phyloP scores from a whole-genome alignment of 2,888 invertebrate genomes.

The Eugnorisma glareosa region DNA sequence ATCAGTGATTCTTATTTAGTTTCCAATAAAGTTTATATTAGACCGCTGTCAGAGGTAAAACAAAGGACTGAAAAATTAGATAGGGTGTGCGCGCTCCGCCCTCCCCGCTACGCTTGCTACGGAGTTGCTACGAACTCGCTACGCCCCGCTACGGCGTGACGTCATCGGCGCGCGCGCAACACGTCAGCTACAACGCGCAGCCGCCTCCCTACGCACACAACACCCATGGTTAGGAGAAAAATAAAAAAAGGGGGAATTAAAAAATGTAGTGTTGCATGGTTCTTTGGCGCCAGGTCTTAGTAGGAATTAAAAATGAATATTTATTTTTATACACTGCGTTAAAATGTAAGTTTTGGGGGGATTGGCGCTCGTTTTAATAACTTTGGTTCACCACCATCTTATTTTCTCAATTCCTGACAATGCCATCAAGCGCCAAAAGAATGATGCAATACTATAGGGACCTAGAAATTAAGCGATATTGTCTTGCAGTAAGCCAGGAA shows the following conservation, averaged over 20 bases:
- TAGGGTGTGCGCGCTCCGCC: constrained; percentile 57
- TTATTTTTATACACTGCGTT: neutral
- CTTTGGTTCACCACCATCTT: neutral
- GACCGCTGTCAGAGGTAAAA: neutral
- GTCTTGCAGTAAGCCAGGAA: neutral
- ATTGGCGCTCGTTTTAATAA: neutral
- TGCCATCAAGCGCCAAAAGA: neutral
- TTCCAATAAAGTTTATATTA: neutral
- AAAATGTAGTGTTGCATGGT: constrained; percentile 24
- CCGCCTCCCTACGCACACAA: constrained; percentile 86
- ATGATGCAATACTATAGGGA: constrained; percentile 17
- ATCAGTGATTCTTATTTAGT: neutral
- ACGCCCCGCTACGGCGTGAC: constrained; percentile 55
- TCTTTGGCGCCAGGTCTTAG: neutral
- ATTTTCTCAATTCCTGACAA: neutral
- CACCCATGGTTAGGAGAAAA: constrained; percentile 69
- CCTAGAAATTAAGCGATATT: constrained; percentile 28
- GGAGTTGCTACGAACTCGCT: constrained; percentile 45
- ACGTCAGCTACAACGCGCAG: constrained; percentile 89
- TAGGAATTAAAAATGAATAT: neutral
- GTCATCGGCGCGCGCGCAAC: constrained; percentile 80
- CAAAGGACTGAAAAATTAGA: constrained; percentile 23
- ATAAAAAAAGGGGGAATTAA: constrained; percentile 40
- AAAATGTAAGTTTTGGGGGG: neutral
- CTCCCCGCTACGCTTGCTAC: constrained; percentile 46